Conservation (phyloP, 1,140 invertebrate species). For the Drosophila seguyi region DNA sequence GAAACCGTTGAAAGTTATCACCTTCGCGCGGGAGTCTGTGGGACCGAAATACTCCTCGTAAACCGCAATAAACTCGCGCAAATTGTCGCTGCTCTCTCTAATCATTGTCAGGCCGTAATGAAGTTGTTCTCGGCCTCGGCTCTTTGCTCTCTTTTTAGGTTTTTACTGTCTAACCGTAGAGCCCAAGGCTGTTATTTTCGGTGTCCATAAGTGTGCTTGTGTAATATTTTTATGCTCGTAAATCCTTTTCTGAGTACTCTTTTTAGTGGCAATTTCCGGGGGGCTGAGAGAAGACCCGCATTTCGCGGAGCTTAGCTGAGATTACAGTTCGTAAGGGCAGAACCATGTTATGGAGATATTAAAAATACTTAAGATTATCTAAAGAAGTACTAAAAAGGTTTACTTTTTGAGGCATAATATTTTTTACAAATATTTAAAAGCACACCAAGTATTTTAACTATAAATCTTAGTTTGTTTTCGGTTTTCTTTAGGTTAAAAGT, state of each 20-base stretch:
- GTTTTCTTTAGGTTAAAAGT: neutral
- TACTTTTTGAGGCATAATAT: neutral
- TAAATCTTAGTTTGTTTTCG: neutral
- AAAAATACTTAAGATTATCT: neutral
- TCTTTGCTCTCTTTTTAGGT: constrained; percentile 1
- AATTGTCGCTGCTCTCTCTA: constrained; percentile 57
- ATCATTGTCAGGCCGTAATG: constrained; percentile 50
- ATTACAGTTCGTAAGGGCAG: constrained; percentile 5
- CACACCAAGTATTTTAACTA: neutral
- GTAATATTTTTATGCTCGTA: constrained; percentile 47
- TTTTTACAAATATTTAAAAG: too few species aligned
- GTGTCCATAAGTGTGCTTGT: constrained; percentile 25
- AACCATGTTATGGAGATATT: constrained; percentile 2
- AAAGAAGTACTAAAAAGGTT: neutral
- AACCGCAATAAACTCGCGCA: constrained; percentile 58
- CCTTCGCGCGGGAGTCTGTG: constrained; percentile 63
- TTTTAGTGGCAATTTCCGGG: constrained; percentile 27
- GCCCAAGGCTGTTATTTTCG: constrained; percentile 12
- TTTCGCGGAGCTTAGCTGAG: neutral
- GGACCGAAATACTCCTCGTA: constrained; percentile 34
- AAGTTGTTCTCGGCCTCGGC: constrained; percentile 36
- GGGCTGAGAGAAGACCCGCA: constrained; percentile 7
- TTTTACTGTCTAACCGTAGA: constrained; percentile 14
- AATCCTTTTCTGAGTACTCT: constrained; percentile 36
- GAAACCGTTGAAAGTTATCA: constrained; percentile 83